Evolutionary conservation across 2,888 invertebrate species (phyloP).

Genomic region (Sympetrum striolatum): DNA sequence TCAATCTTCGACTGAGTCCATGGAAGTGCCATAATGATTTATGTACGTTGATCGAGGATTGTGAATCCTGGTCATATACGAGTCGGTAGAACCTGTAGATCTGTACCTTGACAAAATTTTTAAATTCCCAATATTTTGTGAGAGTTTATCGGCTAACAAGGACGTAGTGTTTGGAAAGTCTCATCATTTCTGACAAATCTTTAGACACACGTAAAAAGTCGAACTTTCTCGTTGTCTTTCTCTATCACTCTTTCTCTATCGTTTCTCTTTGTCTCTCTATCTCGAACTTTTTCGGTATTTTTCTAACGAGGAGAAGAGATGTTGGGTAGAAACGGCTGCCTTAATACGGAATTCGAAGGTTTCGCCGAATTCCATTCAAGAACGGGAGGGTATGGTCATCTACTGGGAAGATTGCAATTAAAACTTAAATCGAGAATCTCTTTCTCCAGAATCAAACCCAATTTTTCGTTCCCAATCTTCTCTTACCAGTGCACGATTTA

Average conservation of each 20-base stretch:
- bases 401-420: neutral
- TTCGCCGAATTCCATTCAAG: slow-evolving; percentile 9
- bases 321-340: neutral
- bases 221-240: neutral
- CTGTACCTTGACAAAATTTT: slow-evolving; percentile 2
- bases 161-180: neutral
- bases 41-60: slow-evolving; percentile 11
- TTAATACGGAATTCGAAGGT: slow-evolving; percentile 20
- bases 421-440: neutral
- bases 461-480: neutral
- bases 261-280: neutral
- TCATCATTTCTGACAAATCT: neutral
- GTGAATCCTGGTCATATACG: slow-evolving; percentile 3
- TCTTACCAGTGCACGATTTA: neutral
- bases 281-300: neutral
- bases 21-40: slow-evolving; percentile 47
- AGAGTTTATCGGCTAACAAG: slow-evolving; percentile 16
- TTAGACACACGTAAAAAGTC: neutral
- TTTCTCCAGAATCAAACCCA: neutral
- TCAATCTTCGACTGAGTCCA: slow-evolving; percentile 16
- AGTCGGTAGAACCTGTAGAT: slow-evolving; percentile 3
- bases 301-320: slow-evolving; percentile 20
- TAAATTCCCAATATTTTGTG: slow-evolving; percentile 14
- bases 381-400: neutral
- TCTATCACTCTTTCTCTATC: neutral